These are phyloP conservation scores for Acrocephalus kingi DNA, from an alignment of 2,113 vertebrate species.

Conservation along the genomic window DNA sequence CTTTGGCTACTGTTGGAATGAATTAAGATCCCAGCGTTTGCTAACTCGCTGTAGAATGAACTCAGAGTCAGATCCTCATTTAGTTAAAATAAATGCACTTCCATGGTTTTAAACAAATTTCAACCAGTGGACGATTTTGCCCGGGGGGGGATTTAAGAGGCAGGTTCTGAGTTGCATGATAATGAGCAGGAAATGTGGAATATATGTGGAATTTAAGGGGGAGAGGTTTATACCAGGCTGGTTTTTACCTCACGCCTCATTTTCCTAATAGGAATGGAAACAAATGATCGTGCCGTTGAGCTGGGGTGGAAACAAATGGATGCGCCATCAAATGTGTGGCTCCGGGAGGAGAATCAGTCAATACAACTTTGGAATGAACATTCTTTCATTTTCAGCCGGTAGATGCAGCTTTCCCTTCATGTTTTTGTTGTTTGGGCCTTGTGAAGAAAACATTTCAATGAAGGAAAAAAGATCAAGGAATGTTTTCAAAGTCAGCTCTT, in stretches of 20 bases:
- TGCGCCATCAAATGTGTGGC: neutral
- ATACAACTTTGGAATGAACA: neutral
- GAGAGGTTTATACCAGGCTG: neutral
- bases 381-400: neutral
- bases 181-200: neutral
- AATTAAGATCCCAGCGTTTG: constrained; percentile 7
- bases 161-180: neutral
- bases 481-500: constrained; percentile 9
- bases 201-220: neutral
- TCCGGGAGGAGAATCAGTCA: neutral
- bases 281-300: neutral
- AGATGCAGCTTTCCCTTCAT: neutral
- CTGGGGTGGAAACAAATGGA: neutral
- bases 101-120: constrained; percentile 17
- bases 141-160: neutral
- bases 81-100: constrained; percentile 41
- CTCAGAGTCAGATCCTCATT: constrained; percentile 28
- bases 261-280: neutral
- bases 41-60: neutral
- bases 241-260: neutral
- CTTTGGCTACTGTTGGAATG: constrained; percentile 5
- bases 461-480: neutral
- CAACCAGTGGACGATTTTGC: neutral
- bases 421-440: neutral
- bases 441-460: constrained; percentile 28